Conservation (phyloP, 2,797 vertebrate genomes). For the Ciconia nigra region DNA sequence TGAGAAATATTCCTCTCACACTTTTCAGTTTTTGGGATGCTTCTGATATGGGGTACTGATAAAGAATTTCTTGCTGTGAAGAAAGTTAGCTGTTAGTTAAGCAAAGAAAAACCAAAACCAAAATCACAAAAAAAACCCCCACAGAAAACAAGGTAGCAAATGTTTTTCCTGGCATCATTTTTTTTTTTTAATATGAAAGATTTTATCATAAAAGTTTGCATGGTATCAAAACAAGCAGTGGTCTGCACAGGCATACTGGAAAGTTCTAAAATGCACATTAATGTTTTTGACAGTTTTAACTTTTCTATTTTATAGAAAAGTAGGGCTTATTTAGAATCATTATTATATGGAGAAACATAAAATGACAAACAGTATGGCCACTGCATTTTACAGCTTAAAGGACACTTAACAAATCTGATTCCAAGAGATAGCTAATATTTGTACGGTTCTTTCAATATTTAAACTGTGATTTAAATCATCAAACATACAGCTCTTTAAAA, state of each 20-base stretch:
- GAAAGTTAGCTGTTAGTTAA: slow-evolving; percentile 41
- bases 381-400: not conserved
- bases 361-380: not conserved
- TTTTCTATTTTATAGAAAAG: not conserved
- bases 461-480: not conserved
- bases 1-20: slow-evolving; percentile 94
- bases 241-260: not conserved
- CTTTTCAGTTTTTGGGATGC: slow-evolving; percentile 89
- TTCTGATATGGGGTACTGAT: slow-evolving; percentile 90
- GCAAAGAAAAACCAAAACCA: not conserved
- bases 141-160: not conserved
- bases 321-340: not conserved
- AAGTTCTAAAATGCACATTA: not conserved
- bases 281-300: not conserved
- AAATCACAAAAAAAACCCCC: not conserved
- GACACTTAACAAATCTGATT: not conserved
- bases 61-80: slow-evolving; percentile 91
- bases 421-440: not conserved
- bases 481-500: not conserved
- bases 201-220: not conserved
- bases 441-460: not conserved
- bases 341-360: not conserved
- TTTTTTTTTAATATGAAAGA: not conserved
- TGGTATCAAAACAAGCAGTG: not conserved
- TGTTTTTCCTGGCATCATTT: not conserved